phyloP scores from a whole-genome alignment of 1,140 invertebrate species.

The Araneus ventricosus region DNA sequence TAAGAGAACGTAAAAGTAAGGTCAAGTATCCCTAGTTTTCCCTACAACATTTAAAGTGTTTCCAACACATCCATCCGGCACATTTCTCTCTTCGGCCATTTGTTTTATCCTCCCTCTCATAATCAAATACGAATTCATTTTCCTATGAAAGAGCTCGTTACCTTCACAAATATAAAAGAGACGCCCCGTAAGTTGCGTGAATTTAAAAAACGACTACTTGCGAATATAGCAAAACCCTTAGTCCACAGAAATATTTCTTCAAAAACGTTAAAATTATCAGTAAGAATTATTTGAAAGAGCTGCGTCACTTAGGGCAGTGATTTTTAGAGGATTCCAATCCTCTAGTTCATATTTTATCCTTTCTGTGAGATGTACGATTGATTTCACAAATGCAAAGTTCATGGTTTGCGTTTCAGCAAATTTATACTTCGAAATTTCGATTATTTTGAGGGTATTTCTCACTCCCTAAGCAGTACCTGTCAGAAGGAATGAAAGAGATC shows the following conservation, averaged over 20 bases:
- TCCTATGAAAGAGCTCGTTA: background rate
- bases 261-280: background rate
- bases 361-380: background rate
- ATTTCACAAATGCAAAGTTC: background rate
- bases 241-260: background rate
- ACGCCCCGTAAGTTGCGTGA: background rate
- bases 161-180: background rate
- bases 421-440: background rate
- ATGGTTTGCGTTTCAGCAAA: conserved; percentile 1
- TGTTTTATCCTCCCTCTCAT: background rate
- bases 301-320: background rate
- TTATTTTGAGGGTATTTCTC: background rate
- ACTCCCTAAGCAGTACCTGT: background rate
- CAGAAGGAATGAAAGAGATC: background rate
- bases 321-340: background rate
- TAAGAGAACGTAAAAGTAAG: too few species aligned
- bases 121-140: background rate
- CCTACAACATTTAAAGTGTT: too few species aligned
- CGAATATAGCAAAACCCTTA: background rate
- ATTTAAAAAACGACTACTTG: background rate
- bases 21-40: too few species aligned
- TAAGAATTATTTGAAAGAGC: background rate
- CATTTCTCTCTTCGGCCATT: background rate
- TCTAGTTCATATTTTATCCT: background rate
- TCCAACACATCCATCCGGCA: too few species aligned